Evolutionary conservation across 2,888 invertebrate genomes (phyloP), one percentile per base, ranked within the genome.

Genomic region (Craniophora ligustri): DNA sequence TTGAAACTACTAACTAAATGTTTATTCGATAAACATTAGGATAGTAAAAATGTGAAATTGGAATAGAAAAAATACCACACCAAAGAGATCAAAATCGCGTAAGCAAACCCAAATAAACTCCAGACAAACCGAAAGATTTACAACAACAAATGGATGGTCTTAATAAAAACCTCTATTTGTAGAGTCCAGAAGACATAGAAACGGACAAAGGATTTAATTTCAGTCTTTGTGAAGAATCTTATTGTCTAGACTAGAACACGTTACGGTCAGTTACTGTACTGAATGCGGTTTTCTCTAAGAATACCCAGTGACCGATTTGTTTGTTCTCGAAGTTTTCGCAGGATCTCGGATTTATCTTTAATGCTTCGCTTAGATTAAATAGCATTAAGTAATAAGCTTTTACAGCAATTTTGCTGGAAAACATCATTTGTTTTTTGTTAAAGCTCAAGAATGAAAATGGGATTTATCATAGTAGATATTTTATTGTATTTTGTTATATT

Each of bases 181-280:
- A 55, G 58, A 51, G 50, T 54, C 51, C 21, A 46, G 28, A 58
- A 72, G 67, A 66, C 58, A 57, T 55, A 60, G 46, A 56, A 68
- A 50, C 32, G 23, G 56, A 73, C 68, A 73, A 73, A 66, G 53
- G 66, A 61, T 56, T 68, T 71, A 60, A 72, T 73, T 68, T 61
- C 54, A 71, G 54, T 66, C 68, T 73, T 73, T 66, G 68, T 68
- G 53, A 55, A 63, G 58, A 46, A 68, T 63, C 68, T 66, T 58
- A 65, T 73, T 73, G 71, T 73, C 63, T 73, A 73, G 71, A 67
- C 59, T 40, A 14, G 46, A 54, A 54, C 46, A 59, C 34, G 66
- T 71, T 68, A 73, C 71, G 71, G 66, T 73, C 63, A 50, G 58
- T 73, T 68, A 59, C 60, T 53, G 36, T 53, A 46, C 60, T 68